Percentiles rank a stretch among this genome's conserved stretches.
These are phyloP conservation scores for Eristalis intricaria DNA, from an alignment of 2,888 invertebrate genomes.

Conservation along the genomic window DNA sequence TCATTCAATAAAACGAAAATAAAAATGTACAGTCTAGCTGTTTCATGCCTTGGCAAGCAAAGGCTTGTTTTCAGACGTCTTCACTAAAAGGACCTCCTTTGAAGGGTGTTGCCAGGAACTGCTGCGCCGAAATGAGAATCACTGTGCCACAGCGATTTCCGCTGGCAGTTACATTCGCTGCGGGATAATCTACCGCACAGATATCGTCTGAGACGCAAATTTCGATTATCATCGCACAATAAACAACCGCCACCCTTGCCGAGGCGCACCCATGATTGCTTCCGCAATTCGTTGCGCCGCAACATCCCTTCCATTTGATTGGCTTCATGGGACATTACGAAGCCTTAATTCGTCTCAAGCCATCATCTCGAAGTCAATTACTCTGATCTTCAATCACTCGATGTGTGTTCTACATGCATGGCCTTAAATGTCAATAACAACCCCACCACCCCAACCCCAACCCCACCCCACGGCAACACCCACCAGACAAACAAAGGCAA, in stretches of 20 bases:
- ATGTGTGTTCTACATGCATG: slow-evolving; percentile 34
- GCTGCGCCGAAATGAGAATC: not conserved
- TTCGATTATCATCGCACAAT: not conserved
- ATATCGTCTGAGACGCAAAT: not conserved
- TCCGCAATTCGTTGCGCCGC: slow-evolving; percentile 43
- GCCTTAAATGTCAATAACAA: slow-evolving; percentile 5
- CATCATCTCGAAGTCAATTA: slow-evolving; percentile 59
- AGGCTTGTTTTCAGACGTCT: too few relatives aligned
- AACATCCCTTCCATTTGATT: slow-evolving; percentile 52
- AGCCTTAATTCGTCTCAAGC: slow-evolving; percentile 51
- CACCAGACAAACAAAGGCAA: not conserved
- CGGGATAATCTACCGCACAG: not conserved
- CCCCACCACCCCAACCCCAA: not conserved
- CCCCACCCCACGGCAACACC: not conserved
- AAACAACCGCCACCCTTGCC: slow-evolving; percentile 8
- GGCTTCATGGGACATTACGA: slow-evolving; percentile 39
- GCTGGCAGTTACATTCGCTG: not conserved
- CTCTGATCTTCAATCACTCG: slow-evolving; percentile 41
- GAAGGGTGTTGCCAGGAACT: too few relatives aligned
- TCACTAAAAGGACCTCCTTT: too few relatives aligned
- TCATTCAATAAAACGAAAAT: not conserved
- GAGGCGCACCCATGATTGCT: slow-evolving; percentile 19
- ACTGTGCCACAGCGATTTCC: not conserved
- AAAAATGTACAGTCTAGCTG: not conserved
- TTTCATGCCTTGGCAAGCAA: too few relatives aligned